Base-by-base conservation (phyloP, 2,113 vertebrate genomes). In the Galemys pyrenaicus region DNA sequence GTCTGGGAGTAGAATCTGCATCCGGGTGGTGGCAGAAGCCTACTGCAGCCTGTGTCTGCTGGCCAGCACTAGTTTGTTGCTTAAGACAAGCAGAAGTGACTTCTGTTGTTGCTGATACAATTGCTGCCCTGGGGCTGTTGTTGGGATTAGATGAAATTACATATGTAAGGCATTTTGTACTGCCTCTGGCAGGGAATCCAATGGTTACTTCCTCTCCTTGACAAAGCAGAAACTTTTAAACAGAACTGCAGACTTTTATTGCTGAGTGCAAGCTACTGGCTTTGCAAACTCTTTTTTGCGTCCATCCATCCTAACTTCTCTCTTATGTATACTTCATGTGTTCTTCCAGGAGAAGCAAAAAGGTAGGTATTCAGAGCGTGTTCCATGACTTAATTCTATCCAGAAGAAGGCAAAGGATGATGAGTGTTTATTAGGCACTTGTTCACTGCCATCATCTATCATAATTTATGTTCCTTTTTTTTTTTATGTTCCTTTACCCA, bases 321-420 rank as follows among this genome's bases (percentile, higher is more conserved):
- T 67, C 46, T 12, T 30, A 49, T 1, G 0, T 15, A 60, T 28
- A 87, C 16, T 60, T 75, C 24, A 83, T 26, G n/a, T 3, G 16
- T 65, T 70, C 26, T 80, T 83, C 62, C 65, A 89, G 80, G 73
- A 75, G 41, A 92, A 95, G 64, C 54, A 87, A 67, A 86, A 92
- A 79, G 68, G 56, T 74, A 37, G 90, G 51, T 1, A 1, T 79
- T 83, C 28, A 70, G 6, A 58, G 11, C 30, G 79, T 92, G 41
- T 24, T 75, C 58, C 28, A 41, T 13, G 24, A 60, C 17, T 77
- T 75, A 67, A 77, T 87, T 90, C 39, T 80, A 32, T 46, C 67
- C 46, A 65, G 67, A 91, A 87, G 81, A 78, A 92, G 58, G 44
- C 19, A 26, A 6, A 80, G n/a, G 46, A 49, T 41, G n/a, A 90